Base-by-base conservation (phyloP, 2,113 vertebrate species). In the Rhineura floridana region DNA sequence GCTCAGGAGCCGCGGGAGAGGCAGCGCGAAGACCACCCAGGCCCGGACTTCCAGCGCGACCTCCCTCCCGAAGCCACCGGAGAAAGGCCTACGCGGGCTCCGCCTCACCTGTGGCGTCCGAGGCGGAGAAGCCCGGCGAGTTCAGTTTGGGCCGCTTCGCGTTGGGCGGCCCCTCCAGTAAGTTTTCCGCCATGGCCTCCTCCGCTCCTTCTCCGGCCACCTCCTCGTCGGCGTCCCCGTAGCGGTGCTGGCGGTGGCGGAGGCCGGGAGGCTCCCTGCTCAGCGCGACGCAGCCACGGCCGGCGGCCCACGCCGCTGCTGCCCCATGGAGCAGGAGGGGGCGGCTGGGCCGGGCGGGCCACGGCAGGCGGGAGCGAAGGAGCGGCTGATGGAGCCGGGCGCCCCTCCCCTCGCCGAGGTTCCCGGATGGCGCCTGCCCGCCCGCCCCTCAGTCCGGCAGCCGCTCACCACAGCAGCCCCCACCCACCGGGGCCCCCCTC, bases 111-210 rank as follows among this genome's bases (percentile, higher is more conserved):
- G 98, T 96, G 92, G 97, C 96, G 94, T 98, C 98, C 91, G 97
- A 97, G 94, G 97, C 96, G 13, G 97, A 97, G 91, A 98, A 97
- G 90, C 97, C 97, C 85, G 98, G 97, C 87, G 98, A 98, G 96
- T 97, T 98, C 65, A 98, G 97, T 96, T 98, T 98, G 95, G 98
- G 97, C 97, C 98, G 96, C 96, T 98, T 98, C 93, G 98, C 97
- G 95, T 96, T 97, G 92, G 98, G 97, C 95, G 98, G 98, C 97
- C 98, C 98, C 89, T 98, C 98, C 97, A 98, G 96, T 91, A 98
- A 95, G 97, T 98, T 98, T 95, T 98, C 98, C 95, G 98, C 98
- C 98, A 98, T 98, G 79, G 86, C 30, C 94, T 93, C 85, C 42
- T 6, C 19, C 46, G 50, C 15, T 15, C 9, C 10, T 52, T 6